Evolutionary conservation across 2,888 invertebrate species (phyloP).

Genomic region (Pheosia gnoma): DNA sequence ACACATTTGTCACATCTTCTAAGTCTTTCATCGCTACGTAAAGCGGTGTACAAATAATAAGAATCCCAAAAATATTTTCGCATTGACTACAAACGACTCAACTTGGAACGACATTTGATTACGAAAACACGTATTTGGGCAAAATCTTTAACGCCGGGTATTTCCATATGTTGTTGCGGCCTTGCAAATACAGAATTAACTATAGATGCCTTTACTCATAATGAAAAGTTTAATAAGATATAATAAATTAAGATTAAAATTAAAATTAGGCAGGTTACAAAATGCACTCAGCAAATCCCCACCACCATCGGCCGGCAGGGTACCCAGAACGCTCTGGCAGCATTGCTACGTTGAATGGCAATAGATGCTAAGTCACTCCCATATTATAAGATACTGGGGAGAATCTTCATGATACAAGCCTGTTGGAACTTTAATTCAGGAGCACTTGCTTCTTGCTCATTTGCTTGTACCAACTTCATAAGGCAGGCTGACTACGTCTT

Average conservation of each 20-base stretch:
- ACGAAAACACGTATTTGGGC: not conserved
- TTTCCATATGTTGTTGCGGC: not conserved
- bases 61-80: not conserved
- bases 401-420: slow-evolving; percentile 54
- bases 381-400: slow-evolving; percentile 23
- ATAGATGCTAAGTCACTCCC: not conserved
- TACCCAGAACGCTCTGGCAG: too few relatives aligned
- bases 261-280: too few relatives aligned
- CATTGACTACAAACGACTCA: not conserved
- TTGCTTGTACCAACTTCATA: slow-evolving; percentile 49
- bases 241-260: too few relatives aligned
- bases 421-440: slow-evolving; percentile 51
- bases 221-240: too few relatives aligned
- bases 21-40: not conserved
- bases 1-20: slow-evolving; percentile 16
- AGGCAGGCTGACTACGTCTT: slow-evolving; percentile 26
- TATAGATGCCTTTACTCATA: not conserved
- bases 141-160: not conserved
- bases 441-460: too few relatives aligned
- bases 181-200: not conserved
- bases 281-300: too few relatives aligned
- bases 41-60: not conserved
- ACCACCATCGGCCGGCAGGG: too few relatives aligned
- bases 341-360: too few relatives aligned
- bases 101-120: too few relatives aligned